Evolutionary conservation across 2,888 invertebrate species (phyloP), one percentile per base, ranked within the genome.

Genomic region (Drosophila mimetica): DNA sequence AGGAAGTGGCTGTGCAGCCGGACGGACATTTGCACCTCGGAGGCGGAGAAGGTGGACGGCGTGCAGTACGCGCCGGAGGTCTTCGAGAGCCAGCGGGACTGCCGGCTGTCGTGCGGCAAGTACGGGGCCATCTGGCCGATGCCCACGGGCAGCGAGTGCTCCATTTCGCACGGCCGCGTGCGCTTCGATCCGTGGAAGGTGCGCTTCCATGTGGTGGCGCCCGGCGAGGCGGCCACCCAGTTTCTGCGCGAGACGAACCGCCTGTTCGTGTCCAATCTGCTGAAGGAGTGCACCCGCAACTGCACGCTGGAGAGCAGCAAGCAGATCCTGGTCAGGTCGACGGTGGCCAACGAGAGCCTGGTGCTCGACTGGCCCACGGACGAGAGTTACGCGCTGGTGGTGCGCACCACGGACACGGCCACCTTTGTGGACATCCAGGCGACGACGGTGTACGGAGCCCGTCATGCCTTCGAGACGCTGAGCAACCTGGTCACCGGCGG

Each of bases 391-490:
- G 90, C 90, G 59, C 89, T 96, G 44, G 93, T 93, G 70, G 91
- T 95, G 11, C 92, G 93, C 61, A 93, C 92, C 48, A 93, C 93
- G 92, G 95, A 92, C 37, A 91, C 90, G 18, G 91, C 91, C 67
- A 92, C 94, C 2, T 91, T 91, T 52, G 94, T 94, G 0, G 92
- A 92, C 28, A 93, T 95, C 34, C 89, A 90, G 20, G 94, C 94
- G 0, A 91, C 91, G 36, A 95, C 95, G 0, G 93, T 95, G 4
- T 96, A 93, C 88, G 96, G 96, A 0, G 95, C 94, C 0, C 93
- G 97, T 0, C 96, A 96, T 84, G 96, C 93, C 0, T 90, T 97
- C 47, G 96, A 97, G 90, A 95, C 96, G 0, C 92, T 97, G 46
- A 93, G 94, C 1, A 96, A 97, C 80, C 90, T 97, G 54, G 93